phyloP scores from a whole-genome alignment of 2,113 vertebrate genomes.

The Tragelaphus scriptus region DNA sequence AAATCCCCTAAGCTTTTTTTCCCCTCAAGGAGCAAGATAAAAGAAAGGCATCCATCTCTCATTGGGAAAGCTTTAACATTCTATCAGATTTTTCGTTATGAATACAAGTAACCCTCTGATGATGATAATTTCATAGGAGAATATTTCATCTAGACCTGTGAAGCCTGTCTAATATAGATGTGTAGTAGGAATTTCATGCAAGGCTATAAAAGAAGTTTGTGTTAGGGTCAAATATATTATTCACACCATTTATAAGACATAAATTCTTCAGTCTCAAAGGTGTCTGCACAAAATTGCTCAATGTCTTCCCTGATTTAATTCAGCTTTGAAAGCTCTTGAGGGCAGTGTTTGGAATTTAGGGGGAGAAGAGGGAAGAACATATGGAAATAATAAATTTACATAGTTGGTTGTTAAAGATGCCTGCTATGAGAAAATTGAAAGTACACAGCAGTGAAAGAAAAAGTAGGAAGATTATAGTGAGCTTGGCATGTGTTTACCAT shows the following conservation, averaged over 20 bases:
- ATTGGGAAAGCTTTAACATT: not conserved
- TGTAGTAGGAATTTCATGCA: not conserved
- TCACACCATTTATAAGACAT: constrained; percentile 19
- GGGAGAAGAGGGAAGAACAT: not conserved
- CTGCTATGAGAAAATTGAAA: constrained; percentile 31
- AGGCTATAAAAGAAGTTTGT: constrained; percentile 9
- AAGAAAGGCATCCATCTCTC: not conserved
- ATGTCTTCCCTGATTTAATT: constrained; percentile 48
- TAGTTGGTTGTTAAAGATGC: constrained; percentile 48
- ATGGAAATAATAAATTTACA: constrained; percentile 65
- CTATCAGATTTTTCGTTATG: not conserved
- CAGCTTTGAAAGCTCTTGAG: constrained; percentile 42
- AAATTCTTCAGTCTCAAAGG: constrained; percentile 5
- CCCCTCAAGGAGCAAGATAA: not conserved
- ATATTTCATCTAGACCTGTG: not conserved
- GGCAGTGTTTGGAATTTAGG: constrained; percentile 56
- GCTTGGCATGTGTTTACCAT: constrained; percentile 39
- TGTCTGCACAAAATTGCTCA: constrained; percentile 28
- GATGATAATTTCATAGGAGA: not conserved
- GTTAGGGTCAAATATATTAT: constrained; percentile 29
- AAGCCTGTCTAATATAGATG: not conserved
- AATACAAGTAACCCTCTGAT: not conserved
- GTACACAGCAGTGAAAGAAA: not conserved
- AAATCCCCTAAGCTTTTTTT: not conserved
- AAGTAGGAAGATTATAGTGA: not conserved